These are phyloP conservation scores for Apodemia zela DNA, from an alignment of 2,888 invertebrate genomes.

Conservation along the genomic window DNA sequence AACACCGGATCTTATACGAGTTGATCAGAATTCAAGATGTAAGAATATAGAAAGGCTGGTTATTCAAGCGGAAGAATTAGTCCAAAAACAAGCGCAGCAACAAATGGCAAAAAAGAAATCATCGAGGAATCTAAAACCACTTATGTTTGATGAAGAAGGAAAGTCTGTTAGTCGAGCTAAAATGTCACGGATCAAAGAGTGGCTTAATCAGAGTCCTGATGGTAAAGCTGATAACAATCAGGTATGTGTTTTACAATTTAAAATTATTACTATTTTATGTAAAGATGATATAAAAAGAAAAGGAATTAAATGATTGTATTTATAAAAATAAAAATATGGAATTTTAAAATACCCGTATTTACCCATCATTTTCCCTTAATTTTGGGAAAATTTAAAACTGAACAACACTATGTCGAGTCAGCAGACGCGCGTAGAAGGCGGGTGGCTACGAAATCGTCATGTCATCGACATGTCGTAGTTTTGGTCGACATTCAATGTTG, in stretches of 20 bases:
- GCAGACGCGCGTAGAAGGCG: no score
- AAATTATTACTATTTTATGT: no score
- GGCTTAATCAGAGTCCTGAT: slow-evolving; percentile 81
- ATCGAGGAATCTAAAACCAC: slow-evolving; percentile 71
- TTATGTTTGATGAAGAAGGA: slow-evolving; percentile 75
- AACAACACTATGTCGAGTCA: no score
- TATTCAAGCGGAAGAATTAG: slow-evolving; percentile 89
- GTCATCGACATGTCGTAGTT: no score
- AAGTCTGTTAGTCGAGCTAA: slow-evolving; percentile 76
- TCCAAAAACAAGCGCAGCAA: slow-evolving; percentile 77
- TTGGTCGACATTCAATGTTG: no score
- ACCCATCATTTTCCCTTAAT: no score
- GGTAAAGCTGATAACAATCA: slow-evolving; percentile 64
- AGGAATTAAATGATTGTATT: no score
- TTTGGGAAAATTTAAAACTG: no score
- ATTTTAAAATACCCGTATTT: no score
- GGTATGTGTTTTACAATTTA: slow-evolving; percentile 41
- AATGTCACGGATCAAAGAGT: slow-evolving; percentile 85
- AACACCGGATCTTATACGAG: slow-evolving; percentile 70
- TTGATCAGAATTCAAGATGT: slow-evolving; percentile 70
- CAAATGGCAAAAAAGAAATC: slow-evolving; percentile 72
- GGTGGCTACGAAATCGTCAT: no score
- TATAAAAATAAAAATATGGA: no score
- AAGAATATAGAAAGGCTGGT: slow-evolving; percentile 88
- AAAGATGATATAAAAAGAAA: no score